Evolutionary conservation across 2,113 vertebrate species (phyloP).

Genomic region (Microcebus griseorufus): DNA sequence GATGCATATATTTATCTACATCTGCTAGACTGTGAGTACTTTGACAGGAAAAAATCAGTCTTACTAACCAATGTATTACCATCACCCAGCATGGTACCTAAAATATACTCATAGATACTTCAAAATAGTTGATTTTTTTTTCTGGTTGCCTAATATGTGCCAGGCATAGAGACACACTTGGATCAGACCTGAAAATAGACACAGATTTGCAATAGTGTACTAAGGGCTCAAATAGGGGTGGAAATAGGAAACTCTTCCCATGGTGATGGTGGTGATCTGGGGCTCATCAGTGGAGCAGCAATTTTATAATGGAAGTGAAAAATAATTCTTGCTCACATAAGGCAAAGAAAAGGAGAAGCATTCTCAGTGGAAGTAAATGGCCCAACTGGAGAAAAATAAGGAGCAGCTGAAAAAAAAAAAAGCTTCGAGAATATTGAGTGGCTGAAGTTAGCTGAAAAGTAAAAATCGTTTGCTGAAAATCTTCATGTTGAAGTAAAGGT

Average conservation of each 20-base stretch:
- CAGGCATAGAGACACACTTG: rapidly evolving
- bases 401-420: not conserved
- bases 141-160: not conserved
- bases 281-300: not conserved
- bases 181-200: not conserved
- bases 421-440: not conserved
- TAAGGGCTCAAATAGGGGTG: not conserved
- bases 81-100: not conserved
- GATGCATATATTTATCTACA: not conserved
- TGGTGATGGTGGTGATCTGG: not conserved
- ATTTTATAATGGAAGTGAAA: not conserved
- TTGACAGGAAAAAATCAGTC: not conserved
- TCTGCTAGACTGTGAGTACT: not conserved
- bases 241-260: not conserved
- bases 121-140: not conserved
- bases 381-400: not conserved
- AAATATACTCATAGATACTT: not conserved
- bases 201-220: not conserved
- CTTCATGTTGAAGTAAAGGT: slow-evolving; percentile 16
- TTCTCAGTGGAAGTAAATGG: not conserved
- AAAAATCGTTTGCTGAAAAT: not conserved
- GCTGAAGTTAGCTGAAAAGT: not conserved
- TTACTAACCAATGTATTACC: not conserved
- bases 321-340: not conserved
- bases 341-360: not conserved